A percentile compares a stretch with the other conserved stretches of the same genome.
phyloP scores from a whole-genome alignment of 2,888 invertebrate species.

The Apeira syringaria region DNA sequence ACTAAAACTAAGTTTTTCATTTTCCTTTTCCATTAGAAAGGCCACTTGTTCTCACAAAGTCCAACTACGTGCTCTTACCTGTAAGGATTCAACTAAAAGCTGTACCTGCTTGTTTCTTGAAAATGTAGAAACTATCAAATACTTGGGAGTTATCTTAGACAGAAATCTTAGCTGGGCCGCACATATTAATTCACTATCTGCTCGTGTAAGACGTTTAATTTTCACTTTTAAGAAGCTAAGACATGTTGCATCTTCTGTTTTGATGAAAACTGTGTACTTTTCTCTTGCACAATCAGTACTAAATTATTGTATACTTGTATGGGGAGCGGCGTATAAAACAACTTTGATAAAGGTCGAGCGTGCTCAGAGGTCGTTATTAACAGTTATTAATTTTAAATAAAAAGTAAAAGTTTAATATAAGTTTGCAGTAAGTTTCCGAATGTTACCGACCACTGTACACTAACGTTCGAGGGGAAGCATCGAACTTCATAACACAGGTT shows the following conservation, averaged over 20 bases:
- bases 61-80: not conserved
- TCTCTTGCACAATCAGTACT: conserved; percentile 5
- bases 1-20: conserved; percentile 2
- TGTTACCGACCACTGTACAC: no score
- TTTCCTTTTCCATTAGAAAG: not conserved
- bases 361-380: no score
- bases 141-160: conserved; percentile 9
- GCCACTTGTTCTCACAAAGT: not conserved
- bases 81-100: not conserved
- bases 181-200: conserved; percentile 2
- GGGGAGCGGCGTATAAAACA: not conserved
- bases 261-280: conserved; percentile 5
- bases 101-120: not conserved
- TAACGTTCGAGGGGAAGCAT: no score
- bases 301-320: not conserved
- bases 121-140: conserved; percentile 4
- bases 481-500: no score
- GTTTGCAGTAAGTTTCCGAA: no score
- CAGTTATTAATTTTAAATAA: no score
- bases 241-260: not conserved
- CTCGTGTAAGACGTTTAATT: not conserved
- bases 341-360: no score
- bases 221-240: conserved; percentile 4
- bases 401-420: no score
- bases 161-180: conserved; percentile 2